phyloP scores from a whole-genome alignment of 2,888 invertebrate species.

The Masnerella sp. region DNA sequence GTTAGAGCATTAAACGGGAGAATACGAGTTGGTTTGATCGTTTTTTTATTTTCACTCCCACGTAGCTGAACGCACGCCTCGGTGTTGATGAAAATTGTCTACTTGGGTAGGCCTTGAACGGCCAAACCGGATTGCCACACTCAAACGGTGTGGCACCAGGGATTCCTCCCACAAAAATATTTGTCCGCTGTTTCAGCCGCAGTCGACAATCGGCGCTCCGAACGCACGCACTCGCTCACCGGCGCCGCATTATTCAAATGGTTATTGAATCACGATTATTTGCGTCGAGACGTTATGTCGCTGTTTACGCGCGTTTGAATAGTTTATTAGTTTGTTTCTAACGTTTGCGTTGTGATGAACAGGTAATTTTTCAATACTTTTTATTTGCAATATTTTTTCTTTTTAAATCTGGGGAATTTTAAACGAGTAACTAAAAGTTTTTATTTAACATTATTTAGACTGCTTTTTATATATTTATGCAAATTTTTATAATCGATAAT shows the following conservation, averaged over 20 bases:
- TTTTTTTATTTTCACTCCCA: constrained; percentile 54
- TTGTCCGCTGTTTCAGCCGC: constrained; percentile 33
- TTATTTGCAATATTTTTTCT: too few species aligned
- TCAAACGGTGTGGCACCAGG: constrained; percentile 54
- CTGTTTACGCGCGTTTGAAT: too few species aligned
- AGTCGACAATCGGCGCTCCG: constrained; percentile 36
- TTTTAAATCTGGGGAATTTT: too few species aligned
- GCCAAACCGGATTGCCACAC: constrained; percentile 60
- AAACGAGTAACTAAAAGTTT: too few species aligned
- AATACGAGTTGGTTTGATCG: constrained; percentile 17
- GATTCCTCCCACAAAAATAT: constrained; percentile 55
- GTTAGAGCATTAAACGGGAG: too few species aligned
- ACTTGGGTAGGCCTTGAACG: constrained; percentile 59
- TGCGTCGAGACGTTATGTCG: not conserved
- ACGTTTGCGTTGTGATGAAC: too few species aligned
- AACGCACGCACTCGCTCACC: constrained; percentile 14
- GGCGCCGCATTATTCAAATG: constrained; percentile 17
- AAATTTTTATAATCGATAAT: too few species aligned
- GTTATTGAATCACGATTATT: not conserved
- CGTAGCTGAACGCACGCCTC: constrained; percentile 43
- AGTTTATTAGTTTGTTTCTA: too few species aligned
- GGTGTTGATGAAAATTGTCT: constrained; percentile 59
- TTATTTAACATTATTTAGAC: too few species aligned
- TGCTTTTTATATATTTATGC: too few species aligned
- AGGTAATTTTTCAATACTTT: too few species aligned